These are phyloP conservation scores for Limanda limanda DNA, from an alignment of 2,113 vertebrate genomes.

Conservation along the genomic window DNA sequence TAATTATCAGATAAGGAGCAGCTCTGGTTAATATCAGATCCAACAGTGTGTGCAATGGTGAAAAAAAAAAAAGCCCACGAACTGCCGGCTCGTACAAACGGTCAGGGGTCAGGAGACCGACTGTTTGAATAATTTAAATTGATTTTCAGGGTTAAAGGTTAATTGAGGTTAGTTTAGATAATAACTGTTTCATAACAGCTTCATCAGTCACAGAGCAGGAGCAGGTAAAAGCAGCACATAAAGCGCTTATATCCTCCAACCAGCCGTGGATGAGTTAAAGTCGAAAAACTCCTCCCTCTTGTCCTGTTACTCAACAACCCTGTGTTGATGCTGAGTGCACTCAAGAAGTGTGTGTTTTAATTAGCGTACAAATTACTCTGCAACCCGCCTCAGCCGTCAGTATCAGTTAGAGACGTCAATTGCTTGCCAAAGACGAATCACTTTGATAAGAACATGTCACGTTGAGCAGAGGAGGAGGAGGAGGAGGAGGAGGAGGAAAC, in stretches of 20 bases:
- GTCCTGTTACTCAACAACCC: background rate
- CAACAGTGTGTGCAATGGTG: slow-evolving; percentile 36
- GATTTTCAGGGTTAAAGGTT: slow-evolving; percentile 26
- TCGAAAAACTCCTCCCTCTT: background rate
- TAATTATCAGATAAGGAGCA: slow-evolving; percentile 33
- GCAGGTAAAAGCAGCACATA: too few relatives aligned
- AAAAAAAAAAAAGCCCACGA: background rate
- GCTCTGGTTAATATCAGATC: slow-evolving; percentile 18
- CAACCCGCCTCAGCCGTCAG: slow-evolving; percentile 11
- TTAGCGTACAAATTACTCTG: background rate
- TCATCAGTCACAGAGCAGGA: background rate
- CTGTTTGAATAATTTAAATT: slow-evolving; percentile 18
- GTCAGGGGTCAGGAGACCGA: slow-evolving; percentile 11
- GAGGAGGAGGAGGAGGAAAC: background rate
- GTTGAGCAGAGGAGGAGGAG: slow-evolving; percentile 26
- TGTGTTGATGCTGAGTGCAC: slow-evolving; percentile 15
- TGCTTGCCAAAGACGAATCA: background rate
- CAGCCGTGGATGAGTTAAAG: too few relatives aligned
- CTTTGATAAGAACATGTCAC: background rate
- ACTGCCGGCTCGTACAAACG: slow-evolving; percentile 11
- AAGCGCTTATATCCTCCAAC: background rate
- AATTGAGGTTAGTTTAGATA: background rate
- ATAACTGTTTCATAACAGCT: slow-evolving; percentile 4
- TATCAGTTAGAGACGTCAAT: background rate
- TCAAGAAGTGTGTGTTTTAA: slow-evolving; percentile 22